These are phyloP conservation scores for Lophotis ruficrista DNA, from an alignment of 2,113 vertebrate species.

Conservation along the genomic window DNA sequence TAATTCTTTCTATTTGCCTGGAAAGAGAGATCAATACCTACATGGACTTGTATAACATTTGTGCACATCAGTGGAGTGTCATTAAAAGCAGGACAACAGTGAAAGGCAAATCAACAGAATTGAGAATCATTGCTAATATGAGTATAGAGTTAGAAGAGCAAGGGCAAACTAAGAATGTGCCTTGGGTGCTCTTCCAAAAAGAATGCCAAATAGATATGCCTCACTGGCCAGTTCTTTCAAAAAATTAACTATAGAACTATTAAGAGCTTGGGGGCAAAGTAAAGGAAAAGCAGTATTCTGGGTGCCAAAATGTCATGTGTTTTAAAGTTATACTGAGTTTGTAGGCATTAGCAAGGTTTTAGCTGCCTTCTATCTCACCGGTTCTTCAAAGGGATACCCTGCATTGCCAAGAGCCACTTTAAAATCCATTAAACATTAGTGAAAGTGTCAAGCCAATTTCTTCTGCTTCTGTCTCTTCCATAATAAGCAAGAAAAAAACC, in stretches of 20 bases:
- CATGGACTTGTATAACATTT: background rate
- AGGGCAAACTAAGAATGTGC: background rate
- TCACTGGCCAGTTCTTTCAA: background rate
- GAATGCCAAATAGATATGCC: background rate
- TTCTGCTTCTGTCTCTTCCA: background rate
- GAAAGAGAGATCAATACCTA: background rate
- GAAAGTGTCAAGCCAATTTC: background rate
- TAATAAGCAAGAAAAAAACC: background rate
- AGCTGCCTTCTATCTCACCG: background rate
- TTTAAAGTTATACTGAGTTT: background rate
- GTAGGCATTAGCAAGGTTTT: background rate
- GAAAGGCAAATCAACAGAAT: background rate
- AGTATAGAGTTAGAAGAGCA: accelerated
- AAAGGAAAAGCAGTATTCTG: background rate
- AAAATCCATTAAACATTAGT: background rate
- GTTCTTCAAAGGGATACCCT: background rate
- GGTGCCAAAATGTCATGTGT: background rate
- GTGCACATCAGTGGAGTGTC: background rate
- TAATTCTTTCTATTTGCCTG: background rate
- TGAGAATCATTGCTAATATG: background rate
- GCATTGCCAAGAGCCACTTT: background rate
- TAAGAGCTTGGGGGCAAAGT: background rate
- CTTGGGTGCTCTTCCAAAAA: background rate
- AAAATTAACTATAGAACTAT: background rate
- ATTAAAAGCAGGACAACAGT: background rate